Evolutionary conservation across 2,888 invertebrate species (phyloP).

Genomic region (Microplitis manilae): DNA sequence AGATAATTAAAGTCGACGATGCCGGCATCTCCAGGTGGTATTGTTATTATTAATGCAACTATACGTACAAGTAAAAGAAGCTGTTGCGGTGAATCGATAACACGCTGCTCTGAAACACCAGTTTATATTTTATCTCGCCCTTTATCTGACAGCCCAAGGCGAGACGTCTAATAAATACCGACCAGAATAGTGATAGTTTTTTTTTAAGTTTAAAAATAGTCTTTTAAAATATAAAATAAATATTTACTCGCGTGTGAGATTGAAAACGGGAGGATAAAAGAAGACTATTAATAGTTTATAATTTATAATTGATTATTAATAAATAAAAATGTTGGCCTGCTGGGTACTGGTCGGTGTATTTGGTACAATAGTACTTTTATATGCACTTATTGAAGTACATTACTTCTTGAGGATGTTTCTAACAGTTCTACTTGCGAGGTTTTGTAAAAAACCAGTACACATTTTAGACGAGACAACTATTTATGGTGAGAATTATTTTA

Average conservation of each 20-base stretch:
- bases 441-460: slow-evolving; percentile 77
- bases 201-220: not conserved
- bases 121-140: not conserved
- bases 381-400: slow-evolving; percentile 80
- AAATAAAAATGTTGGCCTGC: slow-evolving; percentile 61
- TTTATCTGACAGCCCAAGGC: slow-evolving; percentile 18
- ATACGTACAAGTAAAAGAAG: slow-evolving; percentile 1
- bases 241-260: no score
- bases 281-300: not conserved
- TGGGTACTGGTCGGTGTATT: slow-evolving; percentile 69
- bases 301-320: slow-evolving; percentile 11
- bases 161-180: not conserved
- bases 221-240: not conserved
- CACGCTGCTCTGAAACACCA: not conserved
- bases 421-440: slow-evolving; percentile 78
- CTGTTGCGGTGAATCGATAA: slow-evolving; percentile 31
- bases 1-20: slow-evolving; percentile 26
- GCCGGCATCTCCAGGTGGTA: slow-evolving; percentile 34
- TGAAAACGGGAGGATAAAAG: slow-evolving; percentile 7
- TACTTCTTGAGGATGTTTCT: slow-evolving; percentile 82
- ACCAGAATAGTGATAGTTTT: slow-evolving; percentile 1
- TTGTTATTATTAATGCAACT: not conserved
- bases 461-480: slow-evolving; percentile 80
- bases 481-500: slow-evolving; percentile 75
- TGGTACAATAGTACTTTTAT: slow-evolving; percentile 74